phyloP scores from a whole-genome alignment of 2,797 vertebrate genomes.

The Halcyon badia region DNA sequence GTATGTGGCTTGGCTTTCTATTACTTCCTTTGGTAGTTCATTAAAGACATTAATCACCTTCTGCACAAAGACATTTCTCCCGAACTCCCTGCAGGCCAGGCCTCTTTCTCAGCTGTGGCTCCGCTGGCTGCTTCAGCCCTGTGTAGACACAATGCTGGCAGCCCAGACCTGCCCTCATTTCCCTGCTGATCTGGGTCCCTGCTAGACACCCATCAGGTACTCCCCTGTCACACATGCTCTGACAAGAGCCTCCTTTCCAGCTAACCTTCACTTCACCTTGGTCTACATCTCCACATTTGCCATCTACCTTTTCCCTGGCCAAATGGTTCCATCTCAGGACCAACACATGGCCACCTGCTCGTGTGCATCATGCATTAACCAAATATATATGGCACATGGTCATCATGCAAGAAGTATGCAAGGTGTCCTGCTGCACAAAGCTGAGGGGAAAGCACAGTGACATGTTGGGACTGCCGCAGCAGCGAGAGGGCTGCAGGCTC shows the following conservation, averaged over 20 bases:
- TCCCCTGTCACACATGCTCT: accelerated
- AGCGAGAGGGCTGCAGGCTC: neutral
- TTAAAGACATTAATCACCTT: constrained; percentile 71
- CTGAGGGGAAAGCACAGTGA: neutral
- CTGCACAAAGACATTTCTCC: constrained; percentile 32
- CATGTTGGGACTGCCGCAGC: accelerated
- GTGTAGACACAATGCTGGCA: neutral
- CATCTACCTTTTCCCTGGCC: neutral
- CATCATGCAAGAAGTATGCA: no score
- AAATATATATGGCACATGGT: accelerated
- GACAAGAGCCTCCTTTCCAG: neutral
- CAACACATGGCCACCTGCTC: accelerated
- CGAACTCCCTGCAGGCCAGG: constrained; percentile 11
- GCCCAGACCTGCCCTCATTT: neutral
- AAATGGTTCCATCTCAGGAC: neutral
- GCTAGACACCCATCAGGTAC: accelerated
- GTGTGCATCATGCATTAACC: accelerated
- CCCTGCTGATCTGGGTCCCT: neutral
- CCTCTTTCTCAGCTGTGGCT: constrained; percentile 29
- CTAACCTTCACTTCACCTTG: neutral
- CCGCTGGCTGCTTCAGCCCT: neutral
- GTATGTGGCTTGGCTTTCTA: neutral
- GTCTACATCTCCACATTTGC: neutral
- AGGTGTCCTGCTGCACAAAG: neutral
- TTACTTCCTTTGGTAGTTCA: constrained; percentile 59